These are phyloP conservation scores for Leptobrachium ailaonicum DNA, from an alignment of 2,113 vertebrate species.

Conservation along the genomic window DNA sequence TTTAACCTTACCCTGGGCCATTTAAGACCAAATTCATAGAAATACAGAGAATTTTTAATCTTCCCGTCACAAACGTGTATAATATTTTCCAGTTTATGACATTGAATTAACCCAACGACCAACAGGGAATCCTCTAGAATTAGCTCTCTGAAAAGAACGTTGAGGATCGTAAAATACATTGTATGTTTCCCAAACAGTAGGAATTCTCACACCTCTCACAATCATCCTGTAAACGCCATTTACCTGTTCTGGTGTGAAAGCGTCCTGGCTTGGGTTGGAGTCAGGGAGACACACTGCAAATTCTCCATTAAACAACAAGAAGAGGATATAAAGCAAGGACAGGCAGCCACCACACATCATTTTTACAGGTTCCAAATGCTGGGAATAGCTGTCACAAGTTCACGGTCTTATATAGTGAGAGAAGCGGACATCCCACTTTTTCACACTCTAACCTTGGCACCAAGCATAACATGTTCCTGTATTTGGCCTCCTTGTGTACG, in stretches of 20 bases:
- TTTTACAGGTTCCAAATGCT: background rate
- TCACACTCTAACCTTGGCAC: constrained; percentile 23
- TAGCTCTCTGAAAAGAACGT: no score
- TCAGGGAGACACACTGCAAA: background rate
- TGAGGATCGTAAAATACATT: no score
- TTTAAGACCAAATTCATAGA: no score
- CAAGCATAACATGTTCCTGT: constrained; percentile 11
- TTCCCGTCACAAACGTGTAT: no score
- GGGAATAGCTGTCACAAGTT: background rate
- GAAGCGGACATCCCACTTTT: constrained; percentile 11
- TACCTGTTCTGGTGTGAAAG: background rate
- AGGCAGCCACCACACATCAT: constrained; percentile 12
- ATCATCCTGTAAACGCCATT: background rate
- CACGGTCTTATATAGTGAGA: constrained; percentile 22
- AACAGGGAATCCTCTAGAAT: no score
- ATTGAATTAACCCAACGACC: no score
- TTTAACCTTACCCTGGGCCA: no score
- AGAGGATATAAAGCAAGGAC: background rate
- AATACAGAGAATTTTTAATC: no score
- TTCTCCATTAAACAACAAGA: constrained; percentile 8
- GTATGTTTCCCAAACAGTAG: no score
- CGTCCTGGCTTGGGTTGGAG: background rate
- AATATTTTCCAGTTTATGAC: no score
- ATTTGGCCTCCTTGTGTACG: constrained; percentile 16
- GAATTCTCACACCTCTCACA: no score